These are phyloP conservation scores for Choristoneura rosaceana DNA, from an alignment of 2,888 invertebrate genomes.

Conservation along the genomic window DNA sequence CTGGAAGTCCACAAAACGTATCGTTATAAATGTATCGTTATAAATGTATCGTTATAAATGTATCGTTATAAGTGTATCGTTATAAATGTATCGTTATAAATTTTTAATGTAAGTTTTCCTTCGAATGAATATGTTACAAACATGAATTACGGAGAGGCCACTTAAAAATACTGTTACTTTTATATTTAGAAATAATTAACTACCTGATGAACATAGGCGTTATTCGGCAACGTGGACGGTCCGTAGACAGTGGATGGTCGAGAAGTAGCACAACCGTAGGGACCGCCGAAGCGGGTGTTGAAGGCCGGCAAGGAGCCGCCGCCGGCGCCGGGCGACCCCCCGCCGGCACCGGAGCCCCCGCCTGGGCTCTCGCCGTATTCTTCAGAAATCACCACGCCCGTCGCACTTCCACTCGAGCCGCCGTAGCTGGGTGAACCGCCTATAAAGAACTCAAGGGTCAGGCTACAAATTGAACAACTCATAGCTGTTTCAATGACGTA, in stretches of 20 bases:
- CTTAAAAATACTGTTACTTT: neutral
- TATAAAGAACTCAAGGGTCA: conserved; percentile 44
- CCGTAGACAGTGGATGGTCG: conserved; percentile 68
- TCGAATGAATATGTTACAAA: neutral
- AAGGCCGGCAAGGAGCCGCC: conserved; percentile 83
- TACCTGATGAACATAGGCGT: conserved; percentile 68
- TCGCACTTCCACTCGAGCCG: conserved; percentile 48
- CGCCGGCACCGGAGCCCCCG: conserved; percentile 59
- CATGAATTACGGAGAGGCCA: neutral
- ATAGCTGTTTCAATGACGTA: no score
- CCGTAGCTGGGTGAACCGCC: conserved; percentile 72
- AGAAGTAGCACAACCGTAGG: conserved; percentile 66
- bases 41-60: neutral
- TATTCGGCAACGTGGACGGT: conserved; percentile 56
- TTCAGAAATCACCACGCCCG: conserved; percentile 53
- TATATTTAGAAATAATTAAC: neutral
- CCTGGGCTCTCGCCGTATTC: conserved; percentile 56
- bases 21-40: no score
- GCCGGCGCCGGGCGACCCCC: conserved; percentile 53
- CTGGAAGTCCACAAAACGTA: conserved; percentile 58
- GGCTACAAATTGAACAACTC: neutral
- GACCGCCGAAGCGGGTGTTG: conserved; percentile 82
- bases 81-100: neutral
- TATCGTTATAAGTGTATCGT: no score
- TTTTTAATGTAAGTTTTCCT: neutral